phyloP scores from a whole-genome alignment of 2,113 vertebrate species.

The Plestiodon gilberti region DNA sequence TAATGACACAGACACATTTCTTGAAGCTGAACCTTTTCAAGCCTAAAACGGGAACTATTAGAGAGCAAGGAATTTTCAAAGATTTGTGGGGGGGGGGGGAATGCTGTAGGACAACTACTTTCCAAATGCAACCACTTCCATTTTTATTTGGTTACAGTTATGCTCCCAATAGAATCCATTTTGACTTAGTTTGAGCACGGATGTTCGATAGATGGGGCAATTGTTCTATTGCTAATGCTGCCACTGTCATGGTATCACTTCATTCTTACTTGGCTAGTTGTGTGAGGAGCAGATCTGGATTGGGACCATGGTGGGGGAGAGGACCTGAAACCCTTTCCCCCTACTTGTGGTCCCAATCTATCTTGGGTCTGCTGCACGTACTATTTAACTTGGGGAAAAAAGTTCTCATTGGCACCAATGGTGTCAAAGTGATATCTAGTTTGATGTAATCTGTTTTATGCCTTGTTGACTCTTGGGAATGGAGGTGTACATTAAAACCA shows the following conservation, averaged over 20 bases:
- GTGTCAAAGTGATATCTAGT: too few species aligned
- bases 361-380: too few species aligned
- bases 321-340: too few species aligned
- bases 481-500: background rate
- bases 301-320: too few species aligned
- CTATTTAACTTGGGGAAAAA: too few species aligned
- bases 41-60: background rate
- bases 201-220: background rate
- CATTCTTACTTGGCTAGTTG: background rate
- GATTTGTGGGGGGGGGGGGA: background rate
- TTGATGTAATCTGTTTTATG: background rate
- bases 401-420: too few species aligned
- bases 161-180: background rate
- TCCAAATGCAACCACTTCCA: background rate
- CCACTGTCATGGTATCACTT: background rate
- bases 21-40: background rate
- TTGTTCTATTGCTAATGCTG: background rate
- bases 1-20: background rate
- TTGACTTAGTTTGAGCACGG: background rate
- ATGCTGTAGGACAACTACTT: background rate
- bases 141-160: background rate
- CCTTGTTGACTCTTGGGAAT: background rate
- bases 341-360: too few species aligned
- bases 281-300: background rate
- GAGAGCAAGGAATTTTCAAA: background rate